These are phyloP conservation scores for Tachuris rubrigastra DNA, from an alignment of 2,113 vertebrate species.

Conservation along the genomic window DNA sequence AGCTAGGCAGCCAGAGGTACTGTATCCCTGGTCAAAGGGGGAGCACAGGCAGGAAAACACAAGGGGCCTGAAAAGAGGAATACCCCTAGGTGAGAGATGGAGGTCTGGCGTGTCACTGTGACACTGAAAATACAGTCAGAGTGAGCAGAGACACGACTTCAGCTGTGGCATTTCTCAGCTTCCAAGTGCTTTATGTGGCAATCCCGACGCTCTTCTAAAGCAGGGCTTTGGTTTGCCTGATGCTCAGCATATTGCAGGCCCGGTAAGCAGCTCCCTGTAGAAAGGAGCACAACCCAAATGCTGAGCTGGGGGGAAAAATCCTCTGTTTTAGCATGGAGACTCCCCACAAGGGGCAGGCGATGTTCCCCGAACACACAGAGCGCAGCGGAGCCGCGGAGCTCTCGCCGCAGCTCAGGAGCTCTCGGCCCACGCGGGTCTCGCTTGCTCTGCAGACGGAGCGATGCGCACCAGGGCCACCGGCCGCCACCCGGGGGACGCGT, in stretches of 20 bases:
- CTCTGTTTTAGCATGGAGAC: not conserved
- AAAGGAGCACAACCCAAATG: not conserved
- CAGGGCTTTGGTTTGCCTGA: not conserved
- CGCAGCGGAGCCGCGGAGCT: not conserved
- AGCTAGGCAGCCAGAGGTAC: not conserved
- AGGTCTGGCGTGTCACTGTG: accelerated
- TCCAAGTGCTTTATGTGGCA: not conserved
- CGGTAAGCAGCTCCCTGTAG: not conserved
- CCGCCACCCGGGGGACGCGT: accelerated
- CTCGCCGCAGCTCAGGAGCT: not conserved
- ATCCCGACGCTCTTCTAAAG: not conserved
- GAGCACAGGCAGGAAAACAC: not conserved
- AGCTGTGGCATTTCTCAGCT: not conserved
- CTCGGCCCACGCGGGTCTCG: accelerated
- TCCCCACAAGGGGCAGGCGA: not conserved
- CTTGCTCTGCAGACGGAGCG: accelerated
- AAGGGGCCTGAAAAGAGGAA: not conserved
- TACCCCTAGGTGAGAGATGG: not conserved
- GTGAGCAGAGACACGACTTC: accelerated
- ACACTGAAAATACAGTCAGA: not conserved
- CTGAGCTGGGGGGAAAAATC: accelerated
- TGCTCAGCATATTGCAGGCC: not conserved
- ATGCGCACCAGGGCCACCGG: not conserved
- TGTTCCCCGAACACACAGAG: not conserved
- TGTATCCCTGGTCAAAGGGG: not conserved